phyloP scores from a whole-genome alignment of 2,888 invertebrate species.

The Nemotelus pantherinus region DNA sequence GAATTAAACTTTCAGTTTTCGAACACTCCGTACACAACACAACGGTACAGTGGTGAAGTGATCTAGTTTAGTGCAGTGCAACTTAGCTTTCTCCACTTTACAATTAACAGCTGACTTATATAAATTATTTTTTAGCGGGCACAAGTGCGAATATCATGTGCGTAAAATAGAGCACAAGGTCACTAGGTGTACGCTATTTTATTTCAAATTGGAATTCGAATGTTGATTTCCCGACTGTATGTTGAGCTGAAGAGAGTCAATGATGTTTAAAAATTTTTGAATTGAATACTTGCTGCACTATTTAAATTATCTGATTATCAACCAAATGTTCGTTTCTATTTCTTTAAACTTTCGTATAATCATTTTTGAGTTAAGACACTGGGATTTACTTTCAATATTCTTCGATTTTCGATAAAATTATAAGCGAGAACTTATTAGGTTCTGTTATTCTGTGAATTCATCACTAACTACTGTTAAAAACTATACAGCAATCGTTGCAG shows the following conservation, averaged over 20 bases:
- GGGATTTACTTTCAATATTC: too few species aligned
- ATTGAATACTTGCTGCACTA: too few species aligned
- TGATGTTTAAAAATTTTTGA: too few species aligned
- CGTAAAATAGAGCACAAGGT: constrained; percentile 14
- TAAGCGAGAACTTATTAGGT: too few species aligned
- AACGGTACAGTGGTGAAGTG: neutral
- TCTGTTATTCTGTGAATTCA: too few species aligned
- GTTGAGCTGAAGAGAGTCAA: neutral
- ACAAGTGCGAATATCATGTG: constrained; percentile 23
- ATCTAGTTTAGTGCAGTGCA: neutral
- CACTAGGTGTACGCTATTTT: neutral
- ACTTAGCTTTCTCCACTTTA: constrained; percentile 29
- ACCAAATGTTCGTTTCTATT: neutral
- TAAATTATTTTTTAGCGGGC: constrained; percentile 14
- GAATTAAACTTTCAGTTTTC: neutral
- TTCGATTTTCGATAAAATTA: too few species aligned
- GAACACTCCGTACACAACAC: neutral
- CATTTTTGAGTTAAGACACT: neutral
- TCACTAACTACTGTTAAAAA: too few species aligned
- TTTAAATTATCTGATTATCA: constrained; percentile 10
- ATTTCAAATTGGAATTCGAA: neutral
- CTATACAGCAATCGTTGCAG: too few species aligned
- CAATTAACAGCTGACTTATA: constrained; percentile 34
- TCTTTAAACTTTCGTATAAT: constrained; percentile 3
- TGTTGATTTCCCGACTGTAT: neutral